phyloP scores from a whole-genome alignment of 64 coral and sea anemone species.

The Pocillopora damicornis region DNA sequence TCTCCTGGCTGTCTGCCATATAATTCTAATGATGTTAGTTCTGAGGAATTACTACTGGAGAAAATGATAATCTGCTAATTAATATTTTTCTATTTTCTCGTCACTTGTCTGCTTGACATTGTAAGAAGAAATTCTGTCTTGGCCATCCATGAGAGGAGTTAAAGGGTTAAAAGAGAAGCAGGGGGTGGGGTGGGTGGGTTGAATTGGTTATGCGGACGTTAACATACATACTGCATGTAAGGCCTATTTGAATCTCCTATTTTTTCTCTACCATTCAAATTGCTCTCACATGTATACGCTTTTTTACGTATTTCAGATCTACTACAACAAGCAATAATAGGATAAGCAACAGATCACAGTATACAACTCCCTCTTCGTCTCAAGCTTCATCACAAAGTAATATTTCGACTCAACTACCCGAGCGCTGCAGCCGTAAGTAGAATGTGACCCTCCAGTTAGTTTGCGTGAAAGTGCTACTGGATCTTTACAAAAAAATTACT shows the following conservation, averaged over 20 bases:
- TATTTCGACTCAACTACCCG: background rate
- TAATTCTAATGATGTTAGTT: no score
- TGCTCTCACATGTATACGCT: background rate
- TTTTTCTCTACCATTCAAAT: background rate
- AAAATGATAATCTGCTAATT: no score
- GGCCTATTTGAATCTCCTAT: background rate
- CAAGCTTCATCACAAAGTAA: constrained; percentile 1
- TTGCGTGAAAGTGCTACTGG: background rate
- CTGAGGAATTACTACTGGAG: no score
- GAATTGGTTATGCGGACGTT: no score
- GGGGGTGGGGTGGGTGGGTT: no score
- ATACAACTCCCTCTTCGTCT: constrained; percentile 29
- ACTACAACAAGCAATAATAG: background rate
- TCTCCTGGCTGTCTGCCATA: no score
- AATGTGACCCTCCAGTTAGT: background rate
- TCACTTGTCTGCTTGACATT: no score
- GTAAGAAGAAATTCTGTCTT: no score
- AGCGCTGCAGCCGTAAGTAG: constrained; percentile 21
- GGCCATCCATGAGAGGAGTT: no score
- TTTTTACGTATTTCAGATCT: background rate
- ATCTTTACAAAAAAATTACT: background rate
- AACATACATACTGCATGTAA: no score
- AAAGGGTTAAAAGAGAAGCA: no score
- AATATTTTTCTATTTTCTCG: no score
- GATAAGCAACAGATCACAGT: constrained; percentile 29